Conservation (phyloP, 1,140 invertebrate genomes). For the Stenopsyche tienmushanensis region DNA sequence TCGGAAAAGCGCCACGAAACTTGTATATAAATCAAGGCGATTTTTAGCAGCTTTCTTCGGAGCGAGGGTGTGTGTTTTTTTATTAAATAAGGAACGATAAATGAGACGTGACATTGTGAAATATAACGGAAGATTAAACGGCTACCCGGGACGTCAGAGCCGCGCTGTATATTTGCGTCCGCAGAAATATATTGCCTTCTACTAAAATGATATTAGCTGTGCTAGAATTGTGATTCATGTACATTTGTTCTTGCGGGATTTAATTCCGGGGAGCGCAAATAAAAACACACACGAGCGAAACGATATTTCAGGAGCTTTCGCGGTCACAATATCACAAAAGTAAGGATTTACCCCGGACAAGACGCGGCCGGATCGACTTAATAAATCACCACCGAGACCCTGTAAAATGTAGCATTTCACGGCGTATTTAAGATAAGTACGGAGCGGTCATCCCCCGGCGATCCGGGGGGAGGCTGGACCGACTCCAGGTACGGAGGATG, state of each 20-base stretch:
- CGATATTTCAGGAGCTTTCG: too few species aligned
- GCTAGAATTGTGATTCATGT: slow-evolving; percentile 22
- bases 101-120: slow-evolving; percentile 33
- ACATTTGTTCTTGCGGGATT: slow-evolving; percentile 19
- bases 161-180: neutral
- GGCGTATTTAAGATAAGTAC: neutral
- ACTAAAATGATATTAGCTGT: slow-evolving; percentile 12
- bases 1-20: slow-evolving; percentile 15
- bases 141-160: slow-evolving; percentile 6
- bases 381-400: neutral
- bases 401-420: neutral
- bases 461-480: neutral
- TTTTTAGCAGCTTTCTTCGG: slow-evolving; percentile 17
- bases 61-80: slow-evolving; percentile 6
- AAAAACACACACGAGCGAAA: slow-evolving; percentile 1
- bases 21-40: slow-evolving; percentile 33
- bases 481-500: slow-evolving; percentile 6
- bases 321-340: too few species aligned
- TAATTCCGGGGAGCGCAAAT: neutral
- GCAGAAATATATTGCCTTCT: neutral
- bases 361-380: neutral
- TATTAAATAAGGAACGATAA: slow-evolving; percentile 37
- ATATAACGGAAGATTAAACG: slow-evolving; percentile 26
- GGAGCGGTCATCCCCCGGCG: too few species aligned
- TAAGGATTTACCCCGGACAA: neutral